phyloP scores from a whole-genome alignment of 64 coral and sea anemone genomes.

The Stichodactyla helianthus region DNA sequence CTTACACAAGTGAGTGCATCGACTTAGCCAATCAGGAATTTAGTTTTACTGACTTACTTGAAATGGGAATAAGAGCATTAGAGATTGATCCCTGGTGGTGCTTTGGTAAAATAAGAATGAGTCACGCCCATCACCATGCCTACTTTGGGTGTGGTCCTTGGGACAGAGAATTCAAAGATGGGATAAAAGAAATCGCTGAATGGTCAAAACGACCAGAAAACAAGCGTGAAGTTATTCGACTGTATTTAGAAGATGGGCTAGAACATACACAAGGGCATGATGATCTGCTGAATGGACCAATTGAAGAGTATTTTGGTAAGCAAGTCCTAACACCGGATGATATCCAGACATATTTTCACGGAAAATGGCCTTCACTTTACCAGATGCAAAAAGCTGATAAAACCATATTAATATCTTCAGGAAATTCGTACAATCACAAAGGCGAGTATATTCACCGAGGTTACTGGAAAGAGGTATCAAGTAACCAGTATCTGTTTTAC shows the following conservation, averaged over 20 bases:
- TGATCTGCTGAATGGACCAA: constrained; percentile 68
- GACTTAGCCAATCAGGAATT: constrained; percentile 93
- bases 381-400: constrained; percentile 64
- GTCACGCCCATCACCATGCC: constrained; percentile 49
- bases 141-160: constrained; percentile 78
- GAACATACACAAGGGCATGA: constrained; percentile 74
- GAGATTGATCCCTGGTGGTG: constrained; percentile 96
- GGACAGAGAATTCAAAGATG: constrained; percentile 74
- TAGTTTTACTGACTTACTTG: constrained; percentile 72
- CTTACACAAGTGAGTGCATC: constrained; percentile 63
- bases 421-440: constrained; percentile 28
- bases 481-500: constrained; percentile 30
- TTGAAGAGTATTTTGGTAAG: constrained; percentile 61
- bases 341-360: constrained; percentile 46
- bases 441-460: constrained; percentile 59
- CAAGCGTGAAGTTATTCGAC: constrained; percentile 54
- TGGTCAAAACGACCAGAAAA: constrained; percentile 71
- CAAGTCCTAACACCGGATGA: constrained; percentile 82
- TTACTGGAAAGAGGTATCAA: constrained; percentile 65
- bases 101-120: constrained; percentile 83
- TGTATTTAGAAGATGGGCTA: constrained; percentile 79
- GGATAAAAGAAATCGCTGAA: constrained; percentile 77
- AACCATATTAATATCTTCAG: constrained; percentile 57
- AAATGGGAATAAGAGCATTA: constrained; percentile 78
- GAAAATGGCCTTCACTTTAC: constrained; percentile 66